Evolutionary conservation across 2,797 vertebrate genomes (phyloP), one percentile per base, ranked within the genome.

Genomic region (Onychomys leucogaster): DNA sequence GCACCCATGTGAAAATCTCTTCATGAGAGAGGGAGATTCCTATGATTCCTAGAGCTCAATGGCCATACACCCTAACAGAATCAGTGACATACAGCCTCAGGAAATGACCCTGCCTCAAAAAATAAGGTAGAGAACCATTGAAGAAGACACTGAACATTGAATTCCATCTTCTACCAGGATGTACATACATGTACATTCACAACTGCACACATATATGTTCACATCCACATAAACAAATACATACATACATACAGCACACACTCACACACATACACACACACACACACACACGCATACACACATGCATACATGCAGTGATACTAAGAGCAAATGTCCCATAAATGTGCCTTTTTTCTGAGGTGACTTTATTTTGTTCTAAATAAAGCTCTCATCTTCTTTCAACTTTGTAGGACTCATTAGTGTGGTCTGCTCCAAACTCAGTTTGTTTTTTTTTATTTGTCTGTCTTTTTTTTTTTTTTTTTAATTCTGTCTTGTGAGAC

Each of bases 381-480:
- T 82, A 29, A 61, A 86, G 29, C 4, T 59, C 76, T 65, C 6
- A 83, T 32, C 12, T 69, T 34, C n/a, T 84, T 90, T 37, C n/a
- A 71, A 27, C 49, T 94, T 92, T 82, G 9, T 86, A 88, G 85
- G 73, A 84, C 6, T 83, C 27, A 52, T 77, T 65, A 29, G 67
- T 91, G 25, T 82, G 27, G 8, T 73, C 55, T 92, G 21, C 78
- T 75, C 27, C 11, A 92, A 94, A 85, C 75, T 95, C n/a, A 65
- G 52, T 55, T 55, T 55, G n/a, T 80, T 69, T 82, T 71, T 55
- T 21, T 65, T 41, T 78, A n/a, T 85, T 21, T 46, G 19, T 23
- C 37, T 34, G 27, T 41, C 19, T 63, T 76, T 46, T n/a, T 16
- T 32, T 63, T 43, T 63, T 76, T 46, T n/a, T 16, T 32, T 63